Evolutionary conservation across 2,113 vertebrate genomes (phyloP), one percentile per base, ranked within the genome.

Genomic region (Heterotilapia buettikoferi): DNA sequence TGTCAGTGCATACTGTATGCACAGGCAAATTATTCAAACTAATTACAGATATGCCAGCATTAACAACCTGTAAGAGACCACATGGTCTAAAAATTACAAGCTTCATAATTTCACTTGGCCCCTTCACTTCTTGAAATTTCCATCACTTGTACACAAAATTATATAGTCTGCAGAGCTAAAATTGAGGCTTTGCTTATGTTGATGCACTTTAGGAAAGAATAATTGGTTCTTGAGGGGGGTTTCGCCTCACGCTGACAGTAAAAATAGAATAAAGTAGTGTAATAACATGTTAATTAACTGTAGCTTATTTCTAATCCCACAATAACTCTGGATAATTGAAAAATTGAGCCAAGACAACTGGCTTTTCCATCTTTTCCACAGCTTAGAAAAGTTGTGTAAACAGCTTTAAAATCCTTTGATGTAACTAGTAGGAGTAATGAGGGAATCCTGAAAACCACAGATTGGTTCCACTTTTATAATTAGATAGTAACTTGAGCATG

Each of bases 1-100:
- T 68, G 36, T 52, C 73, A 78, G 5, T 19, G 26, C 12, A 59
- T 78, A 71, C 66, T 45, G 56, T 85, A 73, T 82, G 56, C 59
- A 38, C 33, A 81, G 45, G 52, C 61, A 88, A 86, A 88, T 88
- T 85, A 84, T 84, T 61, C 47, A 85, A 87, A 95, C 86, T 92
- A 93, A 91, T 92, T 83, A 92, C 80, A 90, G 76, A 83, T 85
- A 86, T 63, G 56, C 57, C 53, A 53, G 56, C 68, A 88, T 91
- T 71, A 87, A 83, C 80, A 90, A 57, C 78, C 82, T 76, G 56
- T 87, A 89, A 54, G 54, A 86, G 47, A 61, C 61, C 38, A 68
- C 82, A 84, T n/a, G 33, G 40, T 71, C 76, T 76, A 81, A 57
- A 91, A 90, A 92, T 90, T 45, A 90, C 63, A 86, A 47, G 31